Percentiles rank a stretch among this genome's conserved stretches.
Conservation (phyloP, 2,888 invertebrate genomes). For the Sminthurinus aureus region DNA sequence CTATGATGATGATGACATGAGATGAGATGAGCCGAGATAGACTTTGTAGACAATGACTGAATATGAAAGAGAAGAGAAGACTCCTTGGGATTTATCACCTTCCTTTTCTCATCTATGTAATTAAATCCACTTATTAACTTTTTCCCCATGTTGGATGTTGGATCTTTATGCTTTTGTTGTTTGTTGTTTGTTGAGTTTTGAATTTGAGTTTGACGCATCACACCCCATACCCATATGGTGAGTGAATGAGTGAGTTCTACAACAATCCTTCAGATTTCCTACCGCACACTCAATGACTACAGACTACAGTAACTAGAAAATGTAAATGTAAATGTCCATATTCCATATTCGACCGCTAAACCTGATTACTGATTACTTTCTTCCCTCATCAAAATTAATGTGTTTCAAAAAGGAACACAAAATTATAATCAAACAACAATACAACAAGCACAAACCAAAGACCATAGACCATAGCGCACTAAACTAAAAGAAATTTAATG, state of each 20-base stretch:
- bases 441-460: not conserved
- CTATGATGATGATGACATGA: not conserved
- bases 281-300: not conserved
- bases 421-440: not conserved
- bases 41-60: not conserved
- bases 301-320: not conserved
- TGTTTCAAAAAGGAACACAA: not conserved
- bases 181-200: not conserved
- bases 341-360: not conserved
- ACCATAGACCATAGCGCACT: not conserved
- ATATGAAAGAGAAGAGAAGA: not conserved
- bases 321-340: too few relatives aligned
- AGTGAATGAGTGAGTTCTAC: not conserved
- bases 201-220: not conserved
- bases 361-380: not conserved
- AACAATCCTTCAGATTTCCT: conserved; percentile 1
- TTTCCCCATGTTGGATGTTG: not conserved
- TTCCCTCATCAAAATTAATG: not conserved
- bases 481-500: not conserved
- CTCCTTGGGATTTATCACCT: conserved; percentile 11
- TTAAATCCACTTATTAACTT: conserved; percentile 12
- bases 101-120: conserved; percentile 9
- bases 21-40: not conserved
- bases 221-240: not conserved
- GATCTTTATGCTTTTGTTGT: not conserved